Evolutionary conservation across 1,140 invertebrate species (phyloP).

Genomic region (Dermatophagoides farinae): DNA sequence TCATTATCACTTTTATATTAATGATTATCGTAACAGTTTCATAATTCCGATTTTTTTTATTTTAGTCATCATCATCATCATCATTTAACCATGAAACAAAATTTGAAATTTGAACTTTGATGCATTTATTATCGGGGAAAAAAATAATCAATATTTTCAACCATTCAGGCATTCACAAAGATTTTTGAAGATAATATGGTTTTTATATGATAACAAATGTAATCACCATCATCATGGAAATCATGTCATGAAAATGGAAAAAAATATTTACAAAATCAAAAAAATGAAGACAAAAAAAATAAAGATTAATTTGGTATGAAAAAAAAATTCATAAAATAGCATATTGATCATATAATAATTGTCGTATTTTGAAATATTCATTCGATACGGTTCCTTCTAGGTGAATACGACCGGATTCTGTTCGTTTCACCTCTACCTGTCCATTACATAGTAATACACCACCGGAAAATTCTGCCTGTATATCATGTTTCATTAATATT

Average conservation of each 20-base stretch:
- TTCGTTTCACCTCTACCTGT: conserved; percentile 65
- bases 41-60: too few relatives aligned
- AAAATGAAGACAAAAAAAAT: too few relatives aligned
- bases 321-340: conserved; percentile 77
- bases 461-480: conserved; percentile 75
- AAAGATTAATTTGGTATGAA: neutral
- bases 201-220: neutral
- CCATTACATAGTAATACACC: conserved; percentile 81
- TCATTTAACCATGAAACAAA: too few relatives aligned
- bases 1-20: too few relatives aligned
- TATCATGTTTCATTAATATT: conserved; percentile 63
- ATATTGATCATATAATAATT: conserved; percentile 87
- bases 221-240: neutral
- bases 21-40: too few relatives aligned
- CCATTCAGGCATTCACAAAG: too few relatives aligned
- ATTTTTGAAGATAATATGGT: too few relatives aligned
- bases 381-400: conserved; percentile 82
- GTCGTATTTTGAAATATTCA: conserved; percentile 82
- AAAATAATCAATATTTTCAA: too few relatives aligned
- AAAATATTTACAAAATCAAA: neutral
- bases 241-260: neutral
- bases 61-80: too few relatives aligned
- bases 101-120: too few relatives aligned
- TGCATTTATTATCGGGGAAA: too few relatives aligned
- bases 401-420: conserved; percentile 65